Base-by-base conservation (phyloP, 2,797 vertebrate genomes). In the Centroberyx gerrardi region DNA sequence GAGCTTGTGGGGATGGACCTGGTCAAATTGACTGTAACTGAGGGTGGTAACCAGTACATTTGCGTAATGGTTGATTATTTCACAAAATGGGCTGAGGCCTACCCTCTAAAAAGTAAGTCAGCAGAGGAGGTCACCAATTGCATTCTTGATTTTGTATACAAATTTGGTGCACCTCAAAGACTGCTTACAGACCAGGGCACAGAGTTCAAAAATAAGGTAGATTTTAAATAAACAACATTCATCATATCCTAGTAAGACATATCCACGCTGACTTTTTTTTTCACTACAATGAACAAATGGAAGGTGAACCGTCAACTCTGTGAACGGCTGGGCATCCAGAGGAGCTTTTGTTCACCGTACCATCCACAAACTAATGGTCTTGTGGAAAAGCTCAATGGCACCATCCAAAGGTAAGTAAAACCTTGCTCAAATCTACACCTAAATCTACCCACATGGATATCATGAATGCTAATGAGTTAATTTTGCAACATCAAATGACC, bases 61-160 rank as follows among this genome's bases (percentile, higher is more conserved):
- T 72, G 49, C 33, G 59, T 69, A 4, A 56, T 55, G 33, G 22
- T 46, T 8, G 67, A 69, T 13, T 69, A 69, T 14, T 63, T 40
- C 36, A 72, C 49, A 5, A 64, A 63, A 31, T 54, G 60, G 49
- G 18, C 29, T 5, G 33, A 72, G 22, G 22, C 22, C 22, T 22
- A 22, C 22, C 22, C 22, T 22, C 22, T 22, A 22, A 22, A 22
- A 22, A 22, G 60, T 17, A 72, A 62, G 29, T 8, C 28, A 10
- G 60, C 48, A 31, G 46, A 63, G 8, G 36, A 14, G n/a, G 69
- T 63, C 1, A 27, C 69, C 7, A 15, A 40, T 5, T 63, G 60
- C 5, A 63, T 72, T 8, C 29, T 54, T 13, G 58, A 61, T 14
- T 56, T 65, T 14, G 15, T 46, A 1, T 51, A 66, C 48, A 66